Conservation (phyloP, 2,888 invertebrate species). For the Hirtodrosophila cameraria region DNA sequence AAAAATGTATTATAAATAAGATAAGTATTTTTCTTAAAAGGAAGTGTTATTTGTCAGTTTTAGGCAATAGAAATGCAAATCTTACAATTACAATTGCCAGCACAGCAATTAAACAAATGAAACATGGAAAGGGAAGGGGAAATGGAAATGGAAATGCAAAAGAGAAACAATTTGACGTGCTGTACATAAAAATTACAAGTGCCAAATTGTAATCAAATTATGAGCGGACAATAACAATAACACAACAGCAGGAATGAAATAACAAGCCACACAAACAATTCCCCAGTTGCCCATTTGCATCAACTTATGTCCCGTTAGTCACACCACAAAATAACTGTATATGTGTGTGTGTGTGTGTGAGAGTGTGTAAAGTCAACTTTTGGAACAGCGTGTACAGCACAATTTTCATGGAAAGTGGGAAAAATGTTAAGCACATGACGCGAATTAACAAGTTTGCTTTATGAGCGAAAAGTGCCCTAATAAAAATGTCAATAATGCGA, state of each 20-base stretch:
- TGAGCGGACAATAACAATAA: conserved; percentile 12
- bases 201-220: conserved; percentile 35
- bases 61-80: conserved; percentile 6
- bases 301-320: conserved; percentile 28
- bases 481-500: conserved; percentile 71
- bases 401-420: neutral
- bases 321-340: conserved; percentile 16
- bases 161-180: conserved; percentile 13
- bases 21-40: no score
- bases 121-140: conserved; percentile 15
- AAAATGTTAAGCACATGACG: conserved; percentile 47
- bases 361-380: neutral
- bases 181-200: conserved; percentile 26
- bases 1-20: no score
- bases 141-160: no score
- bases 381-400: conserved; percentile 1
- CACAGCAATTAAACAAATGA: conserved; percentile 12
- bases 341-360: conserved; percentile 3
- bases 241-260: conserved; percentile 3
- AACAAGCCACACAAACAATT: conserved; percentile 18
- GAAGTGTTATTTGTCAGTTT: neutral
- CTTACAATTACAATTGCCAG: neutral
- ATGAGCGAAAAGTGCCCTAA: conserved; percentile 54
- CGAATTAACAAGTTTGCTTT: conserved; percentile 69
- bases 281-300: conserved; percentile 42